Conservation (phyloP, 1,140 invertebrate genomes). For the Dreissena polymorpha region DNA sequence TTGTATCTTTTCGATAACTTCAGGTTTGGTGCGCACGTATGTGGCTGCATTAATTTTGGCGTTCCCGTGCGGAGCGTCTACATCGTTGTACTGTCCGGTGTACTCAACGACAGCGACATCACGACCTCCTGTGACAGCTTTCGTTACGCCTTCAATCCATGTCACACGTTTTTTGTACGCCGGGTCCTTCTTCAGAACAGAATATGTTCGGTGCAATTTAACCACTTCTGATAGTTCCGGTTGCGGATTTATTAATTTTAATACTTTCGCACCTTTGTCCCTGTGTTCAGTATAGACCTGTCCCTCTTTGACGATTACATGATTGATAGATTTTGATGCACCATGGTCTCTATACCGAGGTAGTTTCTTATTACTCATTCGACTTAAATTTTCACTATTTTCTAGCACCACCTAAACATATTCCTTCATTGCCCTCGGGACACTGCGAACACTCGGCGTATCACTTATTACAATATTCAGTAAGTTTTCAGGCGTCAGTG, state of each 20-base stretch:
- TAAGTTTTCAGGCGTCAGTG: too few species aligned
- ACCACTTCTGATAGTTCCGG: not conserved
- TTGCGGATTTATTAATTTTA: constrained; percentile 12
- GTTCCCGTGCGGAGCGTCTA: not conserved
- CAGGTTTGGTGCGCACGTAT: not conserved
- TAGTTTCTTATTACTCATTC: not conserved
- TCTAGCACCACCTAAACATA: constrained; percentile 4
- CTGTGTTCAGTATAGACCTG: not conserved
- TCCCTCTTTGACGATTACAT: not conserved
- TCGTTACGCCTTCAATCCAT: not conserved
- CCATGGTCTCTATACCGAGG: not conserved
- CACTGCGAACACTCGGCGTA: too few species aligned
- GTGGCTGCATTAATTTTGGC: constrained; percentile 1
- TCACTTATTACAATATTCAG: too few species aligned
- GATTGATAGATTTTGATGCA: not conserved
- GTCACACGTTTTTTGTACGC: constrained; percentile 22
- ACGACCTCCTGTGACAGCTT: too few species aligned
- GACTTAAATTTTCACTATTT: not conserved
- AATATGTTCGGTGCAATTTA: constrained; percentile 6
- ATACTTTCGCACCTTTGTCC: not conserved
- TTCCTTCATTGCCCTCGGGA: constrained; percentile 9
- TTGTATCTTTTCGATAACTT: not conserved
- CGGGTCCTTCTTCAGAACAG: too few species aligned
- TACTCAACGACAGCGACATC: constrained; percentile 34
- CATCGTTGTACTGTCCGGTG: constrained; percentile 6